phyloP scores from a whole-genome alignment of 2,113 vertebrate genomes.

The Sphyrna mokarran region DNA sequence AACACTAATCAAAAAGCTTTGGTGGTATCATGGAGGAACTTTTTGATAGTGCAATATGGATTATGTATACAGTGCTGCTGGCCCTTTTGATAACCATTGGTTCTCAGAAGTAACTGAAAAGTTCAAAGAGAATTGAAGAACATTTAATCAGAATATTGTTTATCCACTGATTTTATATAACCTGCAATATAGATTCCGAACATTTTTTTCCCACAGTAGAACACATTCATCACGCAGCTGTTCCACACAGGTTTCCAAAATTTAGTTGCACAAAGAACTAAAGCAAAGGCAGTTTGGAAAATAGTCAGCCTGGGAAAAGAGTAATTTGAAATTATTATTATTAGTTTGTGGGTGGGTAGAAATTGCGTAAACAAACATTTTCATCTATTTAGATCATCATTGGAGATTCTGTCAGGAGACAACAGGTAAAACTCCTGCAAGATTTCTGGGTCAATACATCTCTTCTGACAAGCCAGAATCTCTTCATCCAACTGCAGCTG shows the following conservation, averaged over 20 bases:
- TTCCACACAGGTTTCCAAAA: neutral
- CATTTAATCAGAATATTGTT: neutral
- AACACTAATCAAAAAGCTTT: neutral
- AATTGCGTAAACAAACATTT: neutral
- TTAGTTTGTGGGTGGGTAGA: neutral
- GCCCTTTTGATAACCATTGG: neutral
- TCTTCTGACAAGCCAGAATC: neutral
- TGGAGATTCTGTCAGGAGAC: neutral
- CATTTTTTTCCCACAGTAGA: neutral
- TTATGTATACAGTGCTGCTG: neutral
- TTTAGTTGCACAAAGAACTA: neutral
- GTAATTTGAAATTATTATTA: neutral
- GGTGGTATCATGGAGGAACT: neutral
- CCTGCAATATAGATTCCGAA: neutral
- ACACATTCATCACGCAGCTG: neutral
- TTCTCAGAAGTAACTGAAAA: neutral
- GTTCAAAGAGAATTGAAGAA: neutral
- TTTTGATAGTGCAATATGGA: neutral
- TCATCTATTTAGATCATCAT: neutral
- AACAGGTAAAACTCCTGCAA: neutral
- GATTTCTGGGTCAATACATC: neutral
- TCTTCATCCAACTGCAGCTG: neutral
- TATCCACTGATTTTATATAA: neutral
- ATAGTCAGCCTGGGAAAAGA: neutral
- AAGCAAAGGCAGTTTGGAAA: constrained; percentile 9